Conservation (phyloP, 1,140 invertebrate species). For the Aporrectodea caliginosa region DNA sequence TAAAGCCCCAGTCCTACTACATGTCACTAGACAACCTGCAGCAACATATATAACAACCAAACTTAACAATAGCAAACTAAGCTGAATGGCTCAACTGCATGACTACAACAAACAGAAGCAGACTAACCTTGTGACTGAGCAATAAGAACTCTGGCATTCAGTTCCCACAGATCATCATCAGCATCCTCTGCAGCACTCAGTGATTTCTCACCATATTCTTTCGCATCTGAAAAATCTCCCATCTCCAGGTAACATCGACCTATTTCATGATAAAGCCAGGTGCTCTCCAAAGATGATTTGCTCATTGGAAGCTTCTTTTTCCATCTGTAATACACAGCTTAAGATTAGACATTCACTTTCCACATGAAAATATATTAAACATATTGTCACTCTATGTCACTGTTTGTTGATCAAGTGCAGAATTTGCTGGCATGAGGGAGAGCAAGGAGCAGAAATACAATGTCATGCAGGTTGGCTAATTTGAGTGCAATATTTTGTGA, state of each 20-base stretch:
- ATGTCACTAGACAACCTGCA: background rate
- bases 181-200: slow-evolving; percentile 47
- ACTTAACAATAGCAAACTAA: background rate
- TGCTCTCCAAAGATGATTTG: slow-evolving; percentile 40
- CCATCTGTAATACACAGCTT: no score
- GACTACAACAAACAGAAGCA: background rate
- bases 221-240: slow-evolving; percentile 43
- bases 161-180: slow-evolving; percentile 51
- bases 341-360: no score
- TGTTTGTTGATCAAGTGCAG: no score
- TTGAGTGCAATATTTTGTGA: no score
- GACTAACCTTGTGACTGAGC: slow-evolving; percentile 46
- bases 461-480: no score
- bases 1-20: no score
- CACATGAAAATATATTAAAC: no score
- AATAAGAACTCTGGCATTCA: slow-evolving; percentile 53
- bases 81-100: background rate
- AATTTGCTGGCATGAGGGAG: no score
- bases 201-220: slow-evolving; percentile 53
- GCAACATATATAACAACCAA: background rate
- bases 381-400: no score
- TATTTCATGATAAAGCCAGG: slow-evolving; percentile 57
- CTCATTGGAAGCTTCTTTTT: slow-evolving; percentile 27
- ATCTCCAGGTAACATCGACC: slow-evolving; percentile 55
- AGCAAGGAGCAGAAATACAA: no score